Evolutionary conservation across 37 sponge, comb jelly and placozoan genomes (phyloP).

Genomic region (Aplysina aerophoba): DNA sequence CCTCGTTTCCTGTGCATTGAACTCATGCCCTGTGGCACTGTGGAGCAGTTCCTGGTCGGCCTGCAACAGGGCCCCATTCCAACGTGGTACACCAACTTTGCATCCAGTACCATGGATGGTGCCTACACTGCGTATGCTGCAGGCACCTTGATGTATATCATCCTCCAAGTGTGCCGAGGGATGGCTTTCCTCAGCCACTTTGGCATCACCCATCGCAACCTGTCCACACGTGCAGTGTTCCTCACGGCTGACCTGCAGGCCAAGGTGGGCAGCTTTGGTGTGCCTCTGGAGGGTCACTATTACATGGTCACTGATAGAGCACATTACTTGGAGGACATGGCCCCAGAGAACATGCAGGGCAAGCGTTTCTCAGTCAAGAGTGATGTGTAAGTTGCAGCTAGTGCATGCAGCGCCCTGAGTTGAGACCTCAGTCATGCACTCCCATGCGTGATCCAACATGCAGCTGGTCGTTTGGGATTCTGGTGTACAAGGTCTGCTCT

Average conservation of each 20-base stretch:
- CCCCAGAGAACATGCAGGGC: conserved; percentile 72
- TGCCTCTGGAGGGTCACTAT: conserved; percentile 71
- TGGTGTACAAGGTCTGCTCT: conserved; percentile 61
- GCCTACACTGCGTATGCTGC: conserved; percentile 49
- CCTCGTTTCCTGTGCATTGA: conserved; percentile 66
- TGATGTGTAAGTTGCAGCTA: conserved; percentile 59
- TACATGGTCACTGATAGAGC: conserved; percentile 72
- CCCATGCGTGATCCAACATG: not conserved
- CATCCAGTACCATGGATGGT: conserved; percentile 16
- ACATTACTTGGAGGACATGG: conserved; percentile 69
- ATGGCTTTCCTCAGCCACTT: conserved; percentile 62
- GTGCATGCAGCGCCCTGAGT: not conserved
- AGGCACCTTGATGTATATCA: conserved; percentile 56
- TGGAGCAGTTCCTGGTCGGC: conserved; percentile 50
- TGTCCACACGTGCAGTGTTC: conserved; percentile 68
- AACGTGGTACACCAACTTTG: conserved; percentile 60
- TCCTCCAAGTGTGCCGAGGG: conserved; percentile 66
- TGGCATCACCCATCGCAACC: conserved; percentile 68
- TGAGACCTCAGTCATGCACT: not conserved
- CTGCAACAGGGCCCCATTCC: conserved; percentile 69
- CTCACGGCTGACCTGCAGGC: conserved; percentile 55
- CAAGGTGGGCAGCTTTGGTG: conserved; percentile 71
- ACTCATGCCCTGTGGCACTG: conserved; percentile 53
- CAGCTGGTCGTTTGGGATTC: conserved; percentile 81
- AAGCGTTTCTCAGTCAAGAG: conserved; percentile 61